phyloP scores from a whole-genome alignment of 2,797 vertebrate species.

The Cyclura pinguis region DNA sequence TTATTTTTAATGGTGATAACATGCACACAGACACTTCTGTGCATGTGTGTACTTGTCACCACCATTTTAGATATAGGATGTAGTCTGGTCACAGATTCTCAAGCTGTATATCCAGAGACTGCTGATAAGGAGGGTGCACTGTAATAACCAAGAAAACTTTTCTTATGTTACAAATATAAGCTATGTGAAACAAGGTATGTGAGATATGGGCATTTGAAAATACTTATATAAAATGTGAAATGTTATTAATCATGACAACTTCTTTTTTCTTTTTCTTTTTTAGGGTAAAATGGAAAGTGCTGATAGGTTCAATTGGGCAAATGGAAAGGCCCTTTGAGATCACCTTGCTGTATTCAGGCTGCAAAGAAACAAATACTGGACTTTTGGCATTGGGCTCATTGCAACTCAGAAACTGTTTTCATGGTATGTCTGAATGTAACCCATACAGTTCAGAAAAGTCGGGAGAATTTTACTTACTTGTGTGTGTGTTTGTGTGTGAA shows the following conservation, averaged over 20 bases:
- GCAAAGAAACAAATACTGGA: conserved; percentile 67
- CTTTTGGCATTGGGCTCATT: conserved; percentile 86
- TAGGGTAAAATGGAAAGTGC: conserved; percentile 82
- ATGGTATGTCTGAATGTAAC: conserved; percentile 63
- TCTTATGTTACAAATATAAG: too few relatives aligned
- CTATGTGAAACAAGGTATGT: neutral
- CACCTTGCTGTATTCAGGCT: conserved; percentile 83
- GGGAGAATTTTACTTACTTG: neutral
- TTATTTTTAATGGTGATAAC: too few relatives aligned
- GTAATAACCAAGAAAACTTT: neutral
- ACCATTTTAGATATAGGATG: too few relatives aligned
- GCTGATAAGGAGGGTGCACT: neutral
- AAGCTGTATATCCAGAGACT: too few relatives aligned
- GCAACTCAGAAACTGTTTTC: conserved; percentile 82
- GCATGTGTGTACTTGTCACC: too few relatives aligned
- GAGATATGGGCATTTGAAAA: neutral
- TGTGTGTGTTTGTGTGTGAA: too few relatives aligned
- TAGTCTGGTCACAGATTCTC: too few relatives aligned
- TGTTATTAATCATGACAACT: neutral
- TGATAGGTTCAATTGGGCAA: conserved; percentile 82
- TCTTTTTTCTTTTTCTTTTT: neutral
- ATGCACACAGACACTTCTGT: too few relatives aligned
- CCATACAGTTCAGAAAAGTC: conserved; percentile 27
- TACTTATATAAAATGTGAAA: neutral
- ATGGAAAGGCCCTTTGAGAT: conserved; percentile 86